Percentiles rank a stretch among this genome's conserved stretches.
Evolutionary conservation across 2,113 vertebrate genomes (phyloP).

Genomic region (Ovis aries): ARS-UI_Ramb_v3.0 NC_056079.1:39041501-39042000

Average conservation of each 20-base stretch:
- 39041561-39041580: neutral
- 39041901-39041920: neutral
- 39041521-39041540: neutral
- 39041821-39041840: neutral
- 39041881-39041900: neutral
- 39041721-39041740: neutral
- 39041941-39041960: neutral
- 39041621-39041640: neutral
- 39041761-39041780: neutral
- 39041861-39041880: neutral
- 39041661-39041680: neutral
- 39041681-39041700: neutral
- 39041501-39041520: neutral
- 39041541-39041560: neutral
- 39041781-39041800: neutral
- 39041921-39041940: neutral
- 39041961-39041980: neutral
- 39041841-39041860: neutral
- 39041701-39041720: accelerated
- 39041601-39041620: neutral
- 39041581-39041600: neutral
- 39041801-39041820: neutral
- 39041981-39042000: neutral
- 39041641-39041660: neutral
- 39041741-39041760: neutral